Evolutionary conservation across 2,888 invertebrate species (phyloP).

Genomic region (Sarcophaga subvicina): DNA sequence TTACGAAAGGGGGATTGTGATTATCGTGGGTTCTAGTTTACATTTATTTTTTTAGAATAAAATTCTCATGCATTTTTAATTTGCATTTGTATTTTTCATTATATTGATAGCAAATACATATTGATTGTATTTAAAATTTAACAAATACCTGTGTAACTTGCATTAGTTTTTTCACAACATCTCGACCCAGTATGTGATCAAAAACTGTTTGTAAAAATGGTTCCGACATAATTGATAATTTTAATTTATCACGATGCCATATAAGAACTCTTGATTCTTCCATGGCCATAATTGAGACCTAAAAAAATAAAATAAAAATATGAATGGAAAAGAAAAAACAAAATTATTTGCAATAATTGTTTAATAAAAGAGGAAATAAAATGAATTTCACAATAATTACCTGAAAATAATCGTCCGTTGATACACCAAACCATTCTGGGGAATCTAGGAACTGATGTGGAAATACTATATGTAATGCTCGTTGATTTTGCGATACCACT

Average conservation of each 20-base stretch:
- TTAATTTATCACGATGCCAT: constrained; percentile 93
- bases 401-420: constrained; percentile 93
- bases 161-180: constrained; percentile 93
- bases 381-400: constrained; percentile 80
- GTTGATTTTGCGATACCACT: constrained; percentile 92
- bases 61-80: background rate
- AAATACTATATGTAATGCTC: constrained; percentile 92
- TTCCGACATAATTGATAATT: constrained; percentile 91
- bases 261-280: constrained; percentile 91
- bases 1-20: no score
- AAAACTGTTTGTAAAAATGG: constrained; percentile 92
- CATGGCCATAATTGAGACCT: constrained; percentile 94
- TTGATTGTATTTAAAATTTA: background rate
- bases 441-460: constrained; percentile 94
- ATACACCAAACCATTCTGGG: constrained; percentile 94
- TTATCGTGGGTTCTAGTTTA: no score
- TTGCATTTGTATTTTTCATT: no score
- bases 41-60: background rate
- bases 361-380: background rate
- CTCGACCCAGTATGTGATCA: constrained; percentile 92
- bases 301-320: constrained; percentile 70
- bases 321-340: background rate
- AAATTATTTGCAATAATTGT: background rate
- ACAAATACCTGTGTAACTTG: constrained; percentile 85
- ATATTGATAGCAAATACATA: background rate